Base-by-base conservation (phyloP, 2,113 vertebrate species). In the Calidris pygmaea region DNA sequence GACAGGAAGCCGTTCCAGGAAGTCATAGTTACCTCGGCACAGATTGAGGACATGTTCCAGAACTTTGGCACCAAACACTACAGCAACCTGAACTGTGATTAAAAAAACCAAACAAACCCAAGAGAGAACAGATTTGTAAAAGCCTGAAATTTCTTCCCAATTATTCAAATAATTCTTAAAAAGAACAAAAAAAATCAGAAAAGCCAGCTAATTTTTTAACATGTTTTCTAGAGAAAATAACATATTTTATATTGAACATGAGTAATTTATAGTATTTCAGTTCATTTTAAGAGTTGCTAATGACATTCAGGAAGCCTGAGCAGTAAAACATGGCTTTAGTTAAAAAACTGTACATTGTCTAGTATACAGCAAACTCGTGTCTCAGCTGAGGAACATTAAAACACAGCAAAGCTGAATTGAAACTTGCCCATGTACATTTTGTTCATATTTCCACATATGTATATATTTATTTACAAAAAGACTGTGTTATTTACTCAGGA, bases 1-100 rank as follows among this genome's bases (percentile, higher is more conserved):
- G 68, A 98, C 98, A 59, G 98, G 97, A 95, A 99, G 97, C 65
- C 60, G 35, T 48, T 98, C 97, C 62, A 99, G 97, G 96, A 98
- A 98, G 96, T 98, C 98, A 89, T 96, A 97, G 67, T 98, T 95
- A 83, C 98, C 98, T 87, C 43, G 12, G 74, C 98, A 99, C 95
- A 99, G 94, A 92, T 34, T 97, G 80, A 95, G 90, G 87, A 98
- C 66, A 81, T 98, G 96, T 43, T 98, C 88, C 95, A 99, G 93
- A 86, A 97, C 94, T 66, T 81, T 96, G 76, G n/a, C 68, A 79
- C 98, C 98, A 91, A 99, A 98, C 67, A 98, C 72, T 74, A 92
- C 21, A 77, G 94, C 89, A 89, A 98, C 82, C 48, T 98, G 96
- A 95, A 98, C 98, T 98, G 96, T 11, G 95, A 96, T 93, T 27